Evolutionary conservation across 2,888 invertebrate genomes (phyloP), one percentile per base, ranked within the genome.

Genomic region (Phrixothrix hirtus): DNA sequence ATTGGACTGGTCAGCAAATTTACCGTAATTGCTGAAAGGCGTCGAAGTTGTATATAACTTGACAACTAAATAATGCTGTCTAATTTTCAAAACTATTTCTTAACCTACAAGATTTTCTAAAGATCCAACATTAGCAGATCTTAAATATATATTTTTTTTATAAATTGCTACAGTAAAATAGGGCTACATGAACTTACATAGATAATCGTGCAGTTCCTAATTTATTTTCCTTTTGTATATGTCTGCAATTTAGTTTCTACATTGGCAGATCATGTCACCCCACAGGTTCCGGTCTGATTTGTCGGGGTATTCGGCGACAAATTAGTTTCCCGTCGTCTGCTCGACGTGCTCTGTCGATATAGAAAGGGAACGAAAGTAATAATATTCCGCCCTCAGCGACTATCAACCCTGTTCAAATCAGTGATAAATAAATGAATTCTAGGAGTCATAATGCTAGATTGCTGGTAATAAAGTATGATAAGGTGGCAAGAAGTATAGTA

Each of bases 301-400:
- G 65, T 63, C 55, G 54, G 59, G 63, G 61, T 62, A 63, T 64
- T 65, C 63, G 62, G 50, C 65, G 67, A 68, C 67, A 69, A 69
- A 68, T 69, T 67, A 66, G 66, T 66, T 65, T 64, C 58, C 62
- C 60, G 58, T 51, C 51, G 51, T 47, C 35, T 51, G 36, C 30
- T 31, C 34, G 47, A 55, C 51, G 55, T 55, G 51, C 49, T 39
- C 43, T 12, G 39, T 44, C 37, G 39, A 39, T 49, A 41, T 45
- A 49, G 38, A 47, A 51, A 48, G 53, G 43, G 48, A 53, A 53
- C 31, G 43, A 42, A 25, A 38, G 27, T 17, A 32, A 35, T 45
- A 45, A 45, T 41, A 44, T 43, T 31, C 26, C 49, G 36, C 54
- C 54, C 54, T 45, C 36, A 13, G 30, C 17, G 29, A 41, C 31